These are phyloP conservation scores for Cisticola juncidis DNA, from an alignment of 2,113 vertebrate species.

Conservation along the genomic window DNA sequence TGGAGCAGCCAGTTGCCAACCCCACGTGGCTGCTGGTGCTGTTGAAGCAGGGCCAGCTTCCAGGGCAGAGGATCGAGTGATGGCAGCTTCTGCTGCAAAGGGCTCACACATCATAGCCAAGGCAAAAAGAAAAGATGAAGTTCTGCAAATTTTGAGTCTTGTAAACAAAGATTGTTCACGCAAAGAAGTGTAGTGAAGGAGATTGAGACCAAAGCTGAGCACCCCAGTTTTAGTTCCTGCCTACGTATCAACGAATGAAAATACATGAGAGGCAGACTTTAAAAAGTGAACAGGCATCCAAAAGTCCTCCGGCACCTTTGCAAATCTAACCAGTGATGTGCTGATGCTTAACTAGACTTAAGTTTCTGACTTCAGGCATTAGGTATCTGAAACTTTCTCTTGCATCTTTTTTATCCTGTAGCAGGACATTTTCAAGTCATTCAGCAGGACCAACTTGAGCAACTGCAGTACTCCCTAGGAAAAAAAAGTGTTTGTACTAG, in stretches of 20 bases:
- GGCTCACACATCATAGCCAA: neutral
- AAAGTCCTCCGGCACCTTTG: neutral
- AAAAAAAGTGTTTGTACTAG: neutral
- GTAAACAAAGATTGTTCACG: neutral
- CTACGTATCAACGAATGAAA: neutral
- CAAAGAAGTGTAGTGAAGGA: neutral
- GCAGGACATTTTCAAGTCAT: neutral
- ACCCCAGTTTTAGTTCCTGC: neutral
- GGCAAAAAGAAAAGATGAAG: neutral
- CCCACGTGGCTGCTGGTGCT: neutral
- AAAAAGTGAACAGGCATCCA: neutral
- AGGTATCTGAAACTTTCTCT: neutral
- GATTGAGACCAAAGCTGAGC: neutral
- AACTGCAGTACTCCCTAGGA: neutral
- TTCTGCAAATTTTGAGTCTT: neutral
- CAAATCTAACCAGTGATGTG: neutral
- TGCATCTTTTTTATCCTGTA: neutral
- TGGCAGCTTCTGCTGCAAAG: neutral
- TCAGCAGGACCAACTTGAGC: neutral
- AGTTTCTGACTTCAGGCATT: neutral
- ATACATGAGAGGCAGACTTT: neutral
- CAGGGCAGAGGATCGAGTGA: neutral
- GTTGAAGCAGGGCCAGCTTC: neutral
- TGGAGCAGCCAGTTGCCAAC: neutral
- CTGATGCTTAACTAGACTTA: neutral